A percentile compares a stretch with the other conserved stretches of the same genome.
Conservation (phyloP, 2,797 vertebrate genomes). For the Sternarchorhynchus goeldii region DNA sequence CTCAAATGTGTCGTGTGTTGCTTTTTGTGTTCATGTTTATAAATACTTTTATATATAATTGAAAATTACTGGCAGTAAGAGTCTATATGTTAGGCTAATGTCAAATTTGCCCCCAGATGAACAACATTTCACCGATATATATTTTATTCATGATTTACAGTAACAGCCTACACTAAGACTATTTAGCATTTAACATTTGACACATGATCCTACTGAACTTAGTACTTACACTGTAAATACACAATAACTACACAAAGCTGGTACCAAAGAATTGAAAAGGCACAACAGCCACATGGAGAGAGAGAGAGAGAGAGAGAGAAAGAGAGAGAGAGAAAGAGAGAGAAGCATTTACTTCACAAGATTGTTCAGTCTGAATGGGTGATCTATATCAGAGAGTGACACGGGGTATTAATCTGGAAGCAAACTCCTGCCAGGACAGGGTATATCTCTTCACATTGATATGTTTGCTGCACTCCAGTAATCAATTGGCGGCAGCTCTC, state of each 20-base stretch:
- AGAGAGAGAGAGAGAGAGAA: conserved; percentile 22
- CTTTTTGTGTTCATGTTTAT: too few relatives aligned
- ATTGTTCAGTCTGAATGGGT: conserved; percentile 59
- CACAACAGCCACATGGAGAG: background rate
- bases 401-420: conserved; percentile 59
- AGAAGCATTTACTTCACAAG: conserved; percentile 48
- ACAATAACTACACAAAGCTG: background rate
- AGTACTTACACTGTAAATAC: conserved; percentile 5
- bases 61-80: background rate
- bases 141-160: background rate
- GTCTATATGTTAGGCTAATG: background rate
- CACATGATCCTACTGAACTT: background rate
- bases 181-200: background rate
- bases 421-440: conserved; percentile 51
- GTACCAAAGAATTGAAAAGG: background rate
- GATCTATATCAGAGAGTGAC: conserved; percentile 60
- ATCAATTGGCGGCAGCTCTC: conserved; percentile 55
- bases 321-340: conserved; percentile 30
- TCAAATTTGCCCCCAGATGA: background rate
- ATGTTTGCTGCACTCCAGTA: conserved; percentile 60
- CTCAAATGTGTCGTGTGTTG: too few relatives aligned
- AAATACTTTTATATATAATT: background rate
- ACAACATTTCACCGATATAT: background rate
- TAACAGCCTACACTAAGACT: background rate
- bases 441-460: conserved; percentile 62